These are phyloP conservation scores for Hycleus phaleratus DNA, from an alignment of 1,140 invertebrate species.

Conservation along the genomic window DNA sequence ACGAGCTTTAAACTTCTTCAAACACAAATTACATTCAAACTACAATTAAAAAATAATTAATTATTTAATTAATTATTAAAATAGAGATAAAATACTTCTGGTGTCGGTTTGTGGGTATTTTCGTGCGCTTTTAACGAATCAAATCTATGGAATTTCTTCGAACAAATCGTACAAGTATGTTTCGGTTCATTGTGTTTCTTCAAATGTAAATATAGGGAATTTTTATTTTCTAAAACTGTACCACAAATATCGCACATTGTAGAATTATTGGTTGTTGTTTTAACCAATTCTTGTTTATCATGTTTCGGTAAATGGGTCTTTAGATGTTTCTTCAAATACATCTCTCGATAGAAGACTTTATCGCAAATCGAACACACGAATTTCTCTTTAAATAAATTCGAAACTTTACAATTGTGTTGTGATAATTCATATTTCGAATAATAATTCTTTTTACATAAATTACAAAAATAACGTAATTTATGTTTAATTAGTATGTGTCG, in stretches of 20 bases:
- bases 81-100: not conserved
- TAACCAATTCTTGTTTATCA: constrained; percentile 7
- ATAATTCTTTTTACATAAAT: constrained; percentile 25
- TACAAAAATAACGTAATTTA: constrained; percentile 24
- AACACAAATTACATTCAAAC: not conserved
- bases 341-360: constrained; percentile 29
- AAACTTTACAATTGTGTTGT: constrained; percentile 21
- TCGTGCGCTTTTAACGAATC: constrained; percentile 29
- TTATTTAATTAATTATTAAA: too few species aligned
- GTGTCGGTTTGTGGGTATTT: not conserved
- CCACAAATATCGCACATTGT: constrained; percentile 25
- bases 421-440: constrained; percentile 21
- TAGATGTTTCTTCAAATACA: constrained; percentile 32
- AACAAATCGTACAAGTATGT: constrained; percentile 33
- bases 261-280: not conserved
- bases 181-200: constrained; percentile 26
- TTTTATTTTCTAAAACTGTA: constrained; percentile 27
- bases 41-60: not conserved
- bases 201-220: constrained; percentile 27
- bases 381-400: constrained; percentile 12
- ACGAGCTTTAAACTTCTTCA: not conserved
- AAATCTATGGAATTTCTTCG: constrained; percentile 31
- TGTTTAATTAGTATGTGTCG: constrained; percentile 33
- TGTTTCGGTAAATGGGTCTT: constrained; percentile 23
- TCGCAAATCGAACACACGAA: constrained; percentile 34